Evolutionary conservation across 1,140 invertebrate species (phyloP), one percentile per base, ranked within the genome.

Genomic region (Elymnias hypermnestra): DNA sequence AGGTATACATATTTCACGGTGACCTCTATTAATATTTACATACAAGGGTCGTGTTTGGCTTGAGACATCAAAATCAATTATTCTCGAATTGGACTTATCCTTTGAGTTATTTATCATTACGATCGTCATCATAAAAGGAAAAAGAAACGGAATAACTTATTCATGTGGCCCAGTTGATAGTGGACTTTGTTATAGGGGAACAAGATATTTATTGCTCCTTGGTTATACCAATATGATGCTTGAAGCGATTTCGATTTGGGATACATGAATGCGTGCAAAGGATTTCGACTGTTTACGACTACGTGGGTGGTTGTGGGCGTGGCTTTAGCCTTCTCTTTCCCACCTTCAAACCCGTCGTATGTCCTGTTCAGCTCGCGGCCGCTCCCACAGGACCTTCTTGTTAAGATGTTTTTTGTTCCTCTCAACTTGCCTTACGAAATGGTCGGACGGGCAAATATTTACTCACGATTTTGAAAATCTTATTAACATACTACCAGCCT

Each of bases 21-120:
- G 22, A 43, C 7, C 13, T 28, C 1, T 45, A 45, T 28, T 38
- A 33, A 15, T 33, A 33, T 33, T 33, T 37, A 37, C 43, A 35
- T 28, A 47, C 42, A 53, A 52, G 46, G 43, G 29, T 33, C 48
- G 57, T 58, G 65, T 77, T 67, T 61, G 73, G 68, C 76, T 84
- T 79, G 82, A 84, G 81, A 81, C 75, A 84, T 84, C 81, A 82
- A 73, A 79, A 74, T 76, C 73, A 74, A 79, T 82, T 79, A 69
- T 73, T 77, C 58, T 60, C 68, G 53, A 76, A 69, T 57, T 72
- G 65, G 70, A 74, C 58, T 73, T 81, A 81, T 75, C 54, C 71
- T 68, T 60, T 40, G 59, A 67, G 76, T 75, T 84, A 83, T 84
- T 84, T 83, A 84, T 82, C 81, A 83, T 83, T 72, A 81, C 74